Percentiles rank a stretch among this genome's conserved stretches.
phyloP scores from a whole-genome alignment of 2,888 invertebrate genomes.

The Calliopum simillimum region DNA sequence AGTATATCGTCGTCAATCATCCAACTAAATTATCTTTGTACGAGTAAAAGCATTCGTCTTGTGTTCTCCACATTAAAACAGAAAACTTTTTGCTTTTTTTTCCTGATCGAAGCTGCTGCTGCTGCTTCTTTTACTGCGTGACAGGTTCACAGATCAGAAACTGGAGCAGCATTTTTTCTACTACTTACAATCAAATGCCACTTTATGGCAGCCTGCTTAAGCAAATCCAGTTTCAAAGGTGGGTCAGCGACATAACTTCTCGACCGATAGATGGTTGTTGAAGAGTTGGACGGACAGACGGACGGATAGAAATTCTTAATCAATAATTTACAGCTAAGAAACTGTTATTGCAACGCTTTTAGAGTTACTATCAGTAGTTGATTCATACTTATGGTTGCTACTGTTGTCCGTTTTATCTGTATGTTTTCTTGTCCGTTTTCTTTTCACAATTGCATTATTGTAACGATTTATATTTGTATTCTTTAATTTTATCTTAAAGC shows the following conservation, averaged over 20 bases:
- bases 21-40: no score
- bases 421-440: background rate
- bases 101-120: constrained; percentile 28
- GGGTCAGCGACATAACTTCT: constrained; percentile 57
- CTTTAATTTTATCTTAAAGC: background rate
- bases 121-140: constrained; percentile 49
- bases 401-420: background rate
- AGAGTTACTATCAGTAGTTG: constrained; percentile 10
- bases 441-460: background rate
- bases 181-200: background rate
- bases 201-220: constrained; percentile 18
- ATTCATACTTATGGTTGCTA: background rate
- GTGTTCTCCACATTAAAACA: no score
- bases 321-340: constrained; percentile 54
- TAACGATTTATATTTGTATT: constrained; percentile 6
- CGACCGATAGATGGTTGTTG: constrained; percentile 11
- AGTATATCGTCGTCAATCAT: no score
- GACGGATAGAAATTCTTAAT: constrained; percentile 46
- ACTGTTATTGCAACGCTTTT: constrained; percentile 46
- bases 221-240: constrained; percentile 54
- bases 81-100: background rate
- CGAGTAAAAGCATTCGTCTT: no score
- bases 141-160: constrained; percentile 60
- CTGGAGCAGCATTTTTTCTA: constrained; percentile 51
- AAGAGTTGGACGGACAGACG: constrained; percentile 21